phyloP scores from a whole-genome alignment of 2,113 vertebrate genomes.

The Mus pahari region DNA sequence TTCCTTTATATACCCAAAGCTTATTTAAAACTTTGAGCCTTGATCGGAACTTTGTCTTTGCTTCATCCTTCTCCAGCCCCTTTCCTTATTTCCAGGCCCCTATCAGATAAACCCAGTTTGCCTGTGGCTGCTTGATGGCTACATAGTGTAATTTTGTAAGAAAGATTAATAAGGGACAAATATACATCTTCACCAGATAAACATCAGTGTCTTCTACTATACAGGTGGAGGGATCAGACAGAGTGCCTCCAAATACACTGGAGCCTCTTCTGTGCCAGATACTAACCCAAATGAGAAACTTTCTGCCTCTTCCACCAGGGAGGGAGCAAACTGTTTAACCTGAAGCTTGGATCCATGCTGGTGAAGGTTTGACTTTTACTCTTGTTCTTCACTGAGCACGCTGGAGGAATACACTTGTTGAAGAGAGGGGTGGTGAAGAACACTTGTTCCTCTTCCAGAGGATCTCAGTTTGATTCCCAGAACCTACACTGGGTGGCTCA shows the following conservation, averaged over 20 bases:
- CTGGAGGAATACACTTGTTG: not conserved
- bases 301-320: not conserved
- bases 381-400: not conserved
- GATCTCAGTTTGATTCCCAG: not conserved
- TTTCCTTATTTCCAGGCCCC: no score
- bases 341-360: not conserved
- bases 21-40: no score
- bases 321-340: not conserved
- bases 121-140: no score
- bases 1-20: no score
- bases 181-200: not conserved
- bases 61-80: no score
- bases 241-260: not conserved
- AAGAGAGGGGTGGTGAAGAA: not conserved
- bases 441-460: not conserved
- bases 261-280: not conserved
- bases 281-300: not conserved
- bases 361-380: not conserved
- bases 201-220: not conserved
- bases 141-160: slow-evolving; percentile 3
- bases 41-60: no score
- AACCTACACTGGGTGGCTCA: not conserved
- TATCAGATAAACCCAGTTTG: no score
- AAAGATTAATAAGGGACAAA: not conserved
- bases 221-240: not conserved